Percentiles rank a stretch among this genome's conserved stretches.
phyloP scores from a whole-genome alignment of 1,140 invertebrate genomes.

The Ctenoplectra terminalis region DNA sequence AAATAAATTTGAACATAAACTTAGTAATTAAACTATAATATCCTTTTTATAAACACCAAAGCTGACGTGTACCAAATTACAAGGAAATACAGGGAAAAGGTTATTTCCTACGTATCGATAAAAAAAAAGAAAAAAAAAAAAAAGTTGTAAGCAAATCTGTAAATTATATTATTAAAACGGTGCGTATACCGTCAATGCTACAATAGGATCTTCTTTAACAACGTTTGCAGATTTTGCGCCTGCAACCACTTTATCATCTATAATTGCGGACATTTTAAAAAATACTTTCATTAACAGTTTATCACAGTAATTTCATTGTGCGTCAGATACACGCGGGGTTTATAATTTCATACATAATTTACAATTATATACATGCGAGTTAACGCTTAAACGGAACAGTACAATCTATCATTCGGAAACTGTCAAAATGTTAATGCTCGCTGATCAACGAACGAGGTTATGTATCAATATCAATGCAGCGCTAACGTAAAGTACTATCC shows the following conservation, averaged over 20 bases:
- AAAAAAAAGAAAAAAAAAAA: too few relatives aligned
- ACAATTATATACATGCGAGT: background rate
- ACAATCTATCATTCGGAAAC: conserved; percentile 30
- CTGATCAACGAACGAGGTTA: conserved; percentile 29
- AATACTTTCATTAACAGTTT: conserved; percentile 16
- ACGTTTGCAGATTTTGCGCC: conserved; percentile 77
- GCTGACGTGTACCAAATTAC: background rate
- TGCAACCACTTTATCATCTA: conserved; percentile 82
- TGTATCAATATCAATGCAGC: background rate
- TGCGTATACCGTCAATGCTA: conserved; percentile 77
- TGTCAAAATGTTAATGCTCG: conserved; percentile 50
- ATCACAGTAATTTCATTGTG: conserved; percentile 43
- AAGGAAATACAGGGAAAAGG: background rate
- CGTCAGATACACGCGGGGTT: conserved; percentile 22
- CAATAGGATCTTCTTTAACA: conserved; percentile 81
- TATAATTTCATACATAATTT: conserved; percentile 32
- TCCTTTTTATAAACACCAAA: background rate
- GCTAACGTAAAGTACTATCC: conserved; percentile 7
- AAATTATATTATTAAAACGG: background rate
- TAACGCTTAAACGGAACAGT: background rate
- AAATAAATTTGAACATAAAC: background rate
- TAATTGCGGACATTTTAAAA: conserved; percentile 77
- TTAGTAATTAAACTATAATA: background rate
- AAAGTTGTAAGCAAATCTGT: background rate
- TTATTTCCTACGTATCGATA: conserved; percentile 5